phyloP scores from a whole-genome alignment of 2,113 vertebrate genomes.

The Meleagris gallopavo region DNA sequence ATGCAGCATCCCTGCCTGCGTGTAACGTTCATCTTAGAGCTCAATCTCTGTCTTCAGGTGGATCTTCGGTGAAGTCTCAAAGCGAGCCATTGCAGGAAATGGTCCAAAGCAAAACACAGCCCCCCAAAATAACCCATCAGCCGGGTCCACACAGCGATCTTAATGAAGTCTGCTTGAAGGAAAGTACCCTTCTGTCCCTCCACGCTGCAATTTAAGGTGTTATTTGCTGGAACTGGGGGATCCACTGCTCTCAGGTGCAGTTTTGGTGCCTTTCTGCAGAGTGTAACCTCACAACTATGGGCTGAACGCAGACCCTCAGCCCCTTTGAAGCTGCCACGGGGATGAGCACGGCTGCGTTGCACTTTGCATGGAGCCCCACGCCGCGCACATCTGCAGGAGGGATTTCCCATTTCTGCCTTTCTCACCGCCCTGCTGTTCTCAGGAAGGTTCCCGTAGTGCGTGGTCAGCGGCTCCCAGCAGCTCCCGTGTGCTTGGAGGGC shows the following conservation, averaged over 20 bases:
- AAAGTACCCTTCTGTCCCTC: background rate
- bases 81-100: background rate
- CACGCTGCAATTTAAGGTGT: too few species aligned
- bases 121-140: fast-evolving
- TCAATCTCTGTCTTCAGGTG: background rate
- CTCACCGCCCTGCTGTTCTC: background rate
- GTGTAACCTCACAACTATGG: background rate
- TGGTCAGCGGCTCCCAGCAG: background rate
- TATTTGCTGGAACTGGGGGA: background rate
- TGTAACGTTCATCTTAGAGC: background rate
- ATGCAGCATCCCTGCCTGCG: fast-evolving
- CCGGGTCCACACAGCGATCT: fast-evolving
- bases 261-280: background rate
- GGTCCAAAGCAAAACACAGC: fast-evolving
- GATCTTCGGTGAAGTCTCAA: background rate
- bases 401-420: fast-evolving
- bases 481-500: fast-evolving
- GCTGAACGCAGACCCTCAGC: background rate
- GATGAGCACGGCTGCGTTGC: background rate
- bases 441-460: background rate
- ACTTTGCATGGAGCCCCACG: background rate
- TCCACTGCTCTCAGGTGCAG: background rate
- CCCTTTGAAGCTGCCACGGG: background rate
- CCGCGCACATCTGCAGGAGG: background rate
- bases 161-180: fast-evolving